Evolutionary conservation across 1,140 invertebrate species (phyloP), one percentile per base, ranked within the genome.

Genomic region (Megathymus violae): DNA sequence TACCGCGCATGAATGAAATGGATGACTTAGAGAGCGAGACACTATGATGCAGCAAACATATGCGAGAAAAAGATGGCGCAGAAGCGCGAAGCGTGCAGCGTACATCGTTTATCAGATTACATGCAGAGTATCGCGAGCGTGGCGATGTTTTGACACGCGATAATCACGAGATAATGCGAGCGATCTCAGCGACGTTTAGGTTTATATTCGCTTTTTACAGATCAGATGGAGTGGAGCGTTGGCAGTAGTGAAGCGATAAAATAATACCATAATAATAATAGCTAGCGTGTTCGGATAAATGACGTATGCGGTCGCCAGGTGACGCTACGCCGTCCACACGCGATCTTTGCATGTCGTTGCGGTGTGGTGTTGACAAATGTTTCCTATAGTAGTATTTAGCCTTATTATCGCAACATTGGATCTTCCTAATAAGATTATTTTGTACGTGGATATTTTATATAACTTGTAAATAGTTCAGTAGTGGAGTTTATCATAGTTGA

Each of bases 101-200:
- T 88, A 88, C 82, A 85, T 89, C 88, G 84, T 90, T 91, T 91
- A 91, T 91, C 88, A 90, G 88, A 91, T 91, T 91, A 90, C 88
- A 90, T 88, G 83, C 87, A 86, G 85, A 87, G 85, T 88, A 89
- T 89, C 89, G 85, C 85, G 84, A 89, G 86, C 86, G 88, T 89
- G 87, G 89, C 82, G 87, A 91, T 91, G 90, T 91, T 91, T 91
- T 91, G 90, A 91, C 90, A 91, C 88, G 89, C 88, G 90, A 91
- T 91, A 91, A 91, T 91, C 88, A 89, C 80, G 80, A 89, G 88
- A 90, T 91, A 91, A 91, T 91, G 81, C 88, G 80, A 74, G 76
- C 86, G 85, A 91, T 91, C 86, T 87, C 80, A 62, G 73, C 76
- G 78, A 78, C 85, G 77, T 86, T 91, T 89, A 88, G 85, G 85